phyloP scores from a whole-genome alignment of 92 coral and sea anemone species.

The Paramuricea clavata region DNA sequence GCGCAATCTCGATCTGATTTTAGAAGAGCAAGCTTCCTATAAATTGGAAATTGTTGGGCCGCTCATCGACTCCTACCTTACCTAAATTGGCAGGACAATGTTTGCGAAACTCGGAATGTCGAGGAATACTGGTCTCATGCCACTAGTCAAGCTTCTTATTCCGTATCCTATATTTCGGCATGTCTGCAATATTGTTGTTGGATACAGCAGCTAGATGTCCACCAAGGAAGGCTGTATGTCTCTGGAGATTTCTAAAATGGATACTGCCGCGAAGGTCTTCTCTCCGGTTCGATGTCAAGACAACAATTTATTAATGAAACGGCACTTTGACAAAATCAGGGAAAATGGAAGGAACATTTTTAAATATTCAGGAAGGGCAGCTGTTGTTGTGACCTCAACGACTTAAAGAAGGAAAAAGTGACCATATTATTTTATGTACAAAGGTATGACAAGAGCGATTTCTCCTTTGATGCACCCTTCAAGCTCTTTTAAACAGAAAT shows the following conservation, averaged over 20 bases:
- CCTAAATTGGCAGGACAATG: slow-evolving; percentile 46
- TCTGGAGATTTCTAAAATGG: slow-evolving; percentile 21
- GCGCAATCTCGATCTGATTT: slow-evolving; percentile 49
- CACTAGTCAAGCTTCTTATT: slow-evolving; percentile 31
- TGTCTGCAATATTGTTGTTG: slow-evolving; percentile 28
- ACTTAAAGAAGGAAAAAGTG: slow-evolving; percentile 27
- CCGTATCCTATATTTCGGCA: slow-evolving; percentile 43
- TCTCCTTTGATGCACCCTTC: not conserved
- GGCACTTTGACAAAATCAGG: slow-evolving; percentile 60
- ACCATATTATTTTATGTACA: slow-evolving; percentile 4
- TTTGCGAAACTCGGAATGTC: slow-evolving; percentile 52
- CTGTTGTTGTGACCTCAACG: slow-evolving; percentile 51
- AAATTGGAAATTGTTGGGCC: slow-evolving; percentile 69
- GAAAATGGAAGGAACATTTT: slow-evolving; percentile 4
- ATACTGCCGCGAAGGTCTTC: slow-evolving; percentile 50
- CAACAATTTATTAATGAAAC: slow-evolving; percentile 42
- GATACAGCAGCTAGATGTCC: slow-evolving; percentile 28
- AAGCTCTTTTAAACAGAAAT: slow-evolving; percentile 6
- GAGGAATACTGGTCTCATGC: slow-evolving; percentile 64
- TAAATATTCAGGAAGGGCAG: slow-evolving; percentile 40
- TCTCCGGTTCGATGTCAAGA: slow-evolving; percentile 1
- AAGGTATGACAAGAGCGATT: slow-evolving; percentile 9
- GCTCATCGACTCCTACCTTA: slow-evolving; percentile 44
- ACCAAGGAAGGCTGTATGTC: not conserved
- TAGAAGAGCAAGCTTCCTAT: slow-evolving; percentile 50